These are phyloP conservation scores for Rhinopomastus cyanomelas DNA, from an alignment of 2,113 vertebrate genomes.

Conservation along the genomic window DNA sequence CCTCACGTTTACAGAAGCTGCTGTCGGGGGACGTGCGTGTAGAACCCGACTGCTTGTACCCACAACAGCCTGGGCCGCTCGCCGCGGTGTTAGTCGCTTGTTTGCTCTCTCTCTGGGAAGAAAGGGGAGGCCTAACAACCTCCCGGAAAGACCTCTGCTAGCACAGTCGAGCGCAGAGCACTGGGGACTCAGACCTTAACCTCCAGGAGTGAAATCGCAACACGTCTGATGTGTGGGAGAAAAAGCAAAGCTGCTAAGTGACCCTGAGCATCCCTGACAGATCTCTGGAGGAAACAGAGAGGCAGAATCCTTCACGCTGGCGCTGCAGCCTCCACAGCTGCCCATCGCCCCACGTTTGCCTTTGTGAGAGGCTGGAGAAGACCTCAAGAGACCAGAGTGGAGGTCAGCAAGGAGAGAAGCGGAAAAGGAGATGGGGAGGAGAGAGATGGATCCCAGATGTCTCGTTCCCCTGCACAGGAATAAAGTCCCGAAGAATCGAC, in stretches of 20 bases:
- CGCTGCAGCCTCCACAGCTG: background rate
- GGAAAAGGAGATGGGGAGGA: background rate
- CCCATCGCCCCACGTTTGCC: fast-evolving
- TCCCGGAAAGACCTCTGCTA: background rate
- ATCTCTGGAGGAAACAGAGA: background rate
- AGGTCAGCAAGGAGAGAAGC: background rate
- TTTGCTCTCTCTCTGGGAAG: background rate
- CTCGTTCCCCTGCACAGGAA: background rate
- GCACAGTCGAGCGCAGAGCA: fast-evolving
- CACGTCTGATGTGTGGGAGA: background rate
- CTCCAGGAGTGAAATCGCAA: background rate
- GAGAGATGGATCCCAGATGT: background rate
- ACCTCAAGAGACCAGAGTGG: fast-evolving
- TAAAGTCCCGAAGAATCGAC: background rate
- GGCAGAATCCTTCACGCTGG: too few species aligned
- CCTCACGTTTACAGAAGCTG: background rate
- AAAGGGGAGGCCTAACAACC: background rate
- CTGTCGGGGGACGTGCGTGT: background rate
- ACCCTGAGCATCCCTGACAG: background rate
- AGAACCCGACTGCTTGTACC: background rate
- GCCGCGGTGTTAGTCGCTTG: background rate
- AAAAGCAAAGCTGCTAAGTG: background rate
- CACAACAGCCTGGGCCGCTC: background rate
- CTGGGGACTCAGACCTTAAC: background rate
- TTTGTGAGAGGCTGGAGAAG: background rate